Evolutionary conservation across 2,113 vertebrate genomes (phyloP), one percentile per base, ranked within the genome.

Genomic region (Urocolius indicus): DNA sequence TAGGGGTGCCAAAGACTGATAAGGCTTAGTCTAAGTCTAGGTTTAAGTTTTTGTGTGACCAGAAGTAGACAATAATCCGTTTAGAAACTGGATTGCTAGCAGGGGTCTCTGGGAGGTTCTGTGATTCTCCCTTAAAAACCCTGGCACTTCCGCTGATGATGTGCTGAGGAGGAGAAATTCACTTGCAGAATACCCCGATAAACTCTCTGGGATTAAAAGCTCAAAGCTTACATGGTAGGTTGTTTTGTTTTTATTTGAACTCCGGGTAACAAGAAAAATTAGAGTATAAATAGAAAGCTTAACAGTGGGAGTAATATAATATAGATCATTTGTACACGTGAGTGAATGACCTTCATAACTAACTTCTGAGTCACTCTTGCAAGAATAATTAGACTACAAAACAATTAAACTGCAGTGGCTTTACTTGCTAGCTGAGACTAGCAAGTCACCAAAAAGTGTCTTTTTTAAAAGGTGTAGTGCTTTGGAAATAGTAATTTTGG

Each of bases 321-420:
- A 94, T 95, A 91, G 90, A 92, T 93, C 73, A 4, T 84, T 92
- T 82, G 59, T 91, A 68, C 94, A 95, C 49, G 91, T 97, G 95
- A 94, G 89, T 83, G 86, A 89, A 89, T 95, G 96, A 96, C 97
- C 96, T 97, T 97, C 96, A 97, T 97, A 96, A 77, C 77, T 80
- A 85, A 51, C 80, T 78, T 22, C 0, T 97, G 97, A 96, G 76
- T 97, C 96, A 96, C 46, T 90, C 61, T 24, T 73, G 57, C 11
- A 18, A 79, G 81, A 96, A 96, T 95, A 95, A 83, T 89, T 59
- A 66, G 69, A 38, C 81, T 84, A 45, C 84, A 89, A 73, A 94
- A 89, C 96, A 95, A 96, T 94, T 86, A 94, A 94, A 84, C 77
- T 91, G 63, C 38, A 13, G 34, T 58, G 74, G 49, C 20, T 84